Evolutionary conservation across 1,140 invertebrate genomes (phyloP).

Genomic region (Trialeurodes vaporariorum): DNA sequence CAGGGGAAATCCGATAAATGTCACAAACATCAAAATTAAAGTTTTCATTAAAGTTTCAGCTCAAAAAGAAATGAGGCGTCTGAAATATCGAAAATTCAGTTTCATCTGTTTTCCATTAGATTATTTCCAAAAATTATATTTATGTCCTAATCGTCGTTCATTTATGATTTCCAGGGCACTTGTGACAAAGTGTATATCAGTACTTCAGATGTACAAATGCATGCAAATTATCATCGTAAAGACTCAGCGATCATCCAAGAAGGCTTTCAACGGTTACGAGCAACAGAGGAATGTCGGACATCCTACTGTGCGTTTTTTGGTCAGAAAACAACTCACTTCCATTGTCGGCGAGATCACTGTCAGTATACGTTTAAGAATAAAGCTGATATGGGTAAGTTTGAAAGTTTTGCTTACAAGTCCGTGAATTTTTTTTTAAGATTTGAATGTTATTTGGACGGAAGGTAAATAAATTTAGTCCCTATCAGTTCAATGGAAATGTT

Average conservation of each 20-base stretch:
- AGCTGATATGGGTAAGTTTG: conserved; percentile 89
- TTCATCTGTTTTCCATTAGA: too few species aligned
- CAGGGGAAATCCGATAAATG: too few species aligned
- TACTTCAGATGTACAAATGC: conserved; percentile 98
- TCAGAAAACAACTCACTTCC: conserved; percentile 96
- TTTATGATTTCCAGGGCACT: conserved; percentile 56
- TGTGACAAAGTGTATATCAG: conserved; percentile 98
- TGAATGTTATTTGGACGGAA: too few species aligned
- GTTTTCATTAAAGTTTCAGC: too few species aligned
- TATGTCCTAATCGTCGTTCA: too few species aligned
- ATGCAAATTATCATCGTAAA: conserved; percentile 96
- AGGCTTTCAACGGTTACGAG: conserved; percentile 83
- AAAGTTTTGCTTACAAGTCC: background rate
- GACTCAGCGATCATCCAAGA: conserved; percentile 95
- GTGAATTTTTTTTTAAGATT: too few species aligned
- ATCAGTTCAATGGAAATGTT: too few species aligned
- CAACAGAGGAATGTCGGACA: conserved; percentile 81
- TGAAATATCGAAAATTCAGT: too few species aligned
- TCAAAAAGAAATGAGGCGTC: too few species aligned
- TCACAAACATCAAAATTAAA: too few species aligned
- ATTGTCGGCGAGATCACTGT: conserved; percentile 80
- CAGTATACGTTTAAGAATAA: conserved; percentile 98
- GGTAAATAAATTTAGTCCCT: too few species aligned
- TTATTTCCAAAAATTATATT: too few species aligned
- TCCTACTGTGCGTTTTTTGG: conserved; percentile 81